Evolutionary conservation across 2,888 invertebrate species (phyloP).

Genomic region (Apodemia zela): DNA sequence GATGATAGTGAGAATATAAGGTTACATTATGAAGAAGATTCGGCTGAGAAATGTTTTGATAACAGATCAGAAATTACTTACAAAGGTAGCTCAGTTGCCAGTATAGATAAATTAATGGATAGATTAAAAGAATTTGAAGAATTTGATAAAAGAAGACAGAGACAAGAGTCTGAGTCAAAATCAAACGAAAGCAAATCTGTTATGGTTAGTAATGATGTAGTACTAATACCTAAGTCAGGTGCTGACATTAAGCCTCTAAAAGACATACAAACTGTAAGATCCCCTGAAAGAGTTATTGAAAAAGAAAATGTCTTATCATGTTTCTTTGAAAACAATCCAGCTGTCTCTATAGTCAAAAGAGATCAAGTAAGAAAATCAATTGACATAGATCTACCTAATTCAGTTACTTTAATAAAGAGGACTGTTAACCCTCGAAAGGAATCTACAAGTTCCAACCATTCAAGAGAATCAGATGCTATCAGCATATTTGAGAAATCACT

Average conservation of each 20-base stretch:
- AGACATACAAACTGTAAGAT: conserved; percentile 66
- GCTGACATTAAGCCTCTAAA: conserved; percentile 67
- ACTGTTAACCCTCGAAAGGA: conserved; percentile 69
- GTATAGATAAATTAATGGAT: conserved; percentile 74
- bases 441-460: conserved; percentile 72
- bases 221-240: conserved; percentile 68
- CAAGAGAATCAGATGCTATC: conserved; percentile 70
- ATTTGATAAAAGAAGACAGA: conserved; percentile 70
- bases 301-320: conserved; percentile 69
- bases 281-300: conserved; percentile 65
- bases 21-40: conserved; percentile 69
- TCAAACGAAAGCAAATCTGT: conserved; percentile 57
- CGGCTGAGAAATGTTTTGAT: conserved; percentile 59
- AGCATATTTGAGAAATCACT: conserved; percentile 74
- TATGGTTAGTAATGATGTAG: conserved; percentile 74
- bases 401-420: conserved; percentile 71
- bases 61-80: conserved; percentile 58
- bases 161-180: conserved; percentile 63
- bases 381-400: conserved; percentile 71
- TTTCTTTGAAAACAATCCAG: conserved; percentile 76
- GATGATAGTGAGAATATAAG: conserved; percentile 72
- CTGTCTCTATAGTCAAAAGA: conserved; percentile 74
- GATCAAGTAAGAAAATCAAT: conserved; percentile 70
- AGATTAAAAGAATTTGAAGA: conserved; percentile 75
- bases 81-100: conserved; percentile 61